Conservation (phyloP, 2,797 vertebrate species). For the Enteromius argenteus region DNA sequence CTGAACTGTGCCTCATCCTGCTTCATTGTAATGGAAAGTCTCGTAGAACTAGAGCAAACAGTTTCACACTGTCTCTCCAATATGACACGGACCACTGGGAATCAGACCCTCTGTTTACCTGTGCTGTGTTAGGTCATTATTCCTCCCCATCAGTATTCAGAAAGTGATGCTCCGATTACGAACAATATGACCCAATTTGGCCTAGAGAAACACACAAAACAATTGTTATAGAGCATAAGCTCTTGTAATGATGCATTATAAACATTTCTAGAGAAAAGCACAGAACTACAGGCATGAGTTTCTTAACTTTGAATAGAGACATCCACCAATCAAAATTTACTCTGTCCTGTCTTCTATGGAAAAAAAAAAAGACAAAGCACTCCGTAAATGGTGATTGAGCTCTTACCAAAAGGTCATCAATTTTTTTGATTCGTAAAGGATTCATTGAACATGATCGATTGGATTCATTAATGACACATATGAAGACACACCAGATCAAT, state of each 20-base stretch:
- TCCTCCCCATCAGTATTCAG: constrained; percentile 56
- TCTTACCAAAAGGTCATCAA: constrained; percentile 51
- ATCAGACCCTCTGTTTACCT: constrained; percentile 56
- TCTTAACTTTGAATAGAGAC: not conserved
- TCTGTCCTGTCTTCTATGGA: not conserved
- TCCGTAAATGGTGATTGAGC: constrained; percentile 32
- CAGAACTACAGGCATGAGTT: not conserved
- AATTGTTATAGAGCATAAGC: not conserved
- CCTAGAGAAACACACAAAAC: constrained; percentile 27
- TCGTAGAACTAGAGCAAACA: constrained; percentile 55
- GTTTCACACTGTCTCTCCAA: constrained; percentile 53
- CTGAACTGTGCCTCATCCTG: constrained; percentile 42
- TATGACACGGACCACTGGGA: constrained; percentile 50
- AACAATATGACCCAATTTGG: constrained; percentile 7
- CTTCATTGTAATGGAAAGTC: constrained; percentile 55
- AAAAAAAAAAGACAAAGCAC: not conserved
- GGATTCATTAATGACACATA: constrained; percentile 61
- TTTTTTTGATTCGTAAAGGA: constrained; percentile 44
- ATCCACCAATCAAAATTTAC: not conserved
- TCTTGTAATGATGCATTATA: not conserved
- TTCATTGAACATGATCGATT: constrained; percentile 54
- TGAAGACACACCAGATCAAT: constrained; percentile 62
- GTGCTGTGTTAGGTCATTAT: constrained; percentile 44
- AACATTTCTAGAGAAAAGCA: not conserved
- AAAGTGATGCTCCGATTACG: constrained; percentile 1